Evolutionary conservation across 2,888 invertebrate species (phyloP), one percentile per base, ranked within the genome.

Genomic region (Pardosa pseudoannulata): DNA sequence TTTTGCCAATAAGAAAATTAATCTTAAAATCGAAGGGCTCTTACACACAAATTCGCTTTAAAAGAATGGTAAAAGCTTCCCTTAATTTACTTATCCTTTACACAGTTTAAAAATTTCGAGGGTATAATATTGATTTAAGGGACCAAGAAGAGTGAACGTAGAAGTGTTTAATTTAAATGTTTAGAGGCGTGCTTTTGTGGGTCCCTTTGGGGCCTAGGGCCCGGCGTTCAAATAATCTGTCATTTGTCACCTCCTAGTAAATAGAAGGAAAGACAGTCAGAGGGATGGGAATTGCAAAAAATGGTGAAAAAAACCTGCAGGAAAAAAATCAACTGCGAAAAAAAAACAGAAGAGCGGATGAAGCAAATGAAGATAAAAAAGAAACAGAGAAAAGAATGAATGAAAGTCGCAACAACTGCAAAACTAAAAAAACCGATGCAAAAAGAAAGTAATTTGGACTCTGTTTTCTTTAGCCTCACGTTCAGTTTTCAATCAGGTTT

Each of bases 401-500:
- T 75, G 85, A 79, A 79, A 86, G 79, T 72, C 46, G 56, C 41
- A 82, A 73, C 62, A 19, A 78, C 41, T 41, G 41, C 39, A 70
- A 32, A 70, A 39, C 39, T 50, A 73, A 67, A 41, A 87, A 79
- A 79, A 75, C 39, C 74, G 86, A 87, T 87, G 86, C 86, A 87
- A 80, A 86, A 87, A 87, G 86, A 87, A 87, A 87, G 86, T 87
- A 87, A 87, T 87, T 87, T 80, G 79, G 86, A 80, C 86, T 79
- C 86, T 87, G 85, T 85, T 85, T 85, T 85, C 85, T 79, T 85
- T 79, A 79, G 79, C 73, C 80, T 87, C 86, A 87, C 86, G 86
- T 87, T 87, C 86, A 87, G 86, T 87, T 87, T 87, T 87, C 86
- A 87, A 87, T 87, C 86, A 87, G 78, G 86, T 87, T 87, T 80